These are phyloP conservation scores for Gymnosoma rotundatum DNA, from an alignment of 2,888 invertebrate species.

Conservation along the genomic window DNA sequence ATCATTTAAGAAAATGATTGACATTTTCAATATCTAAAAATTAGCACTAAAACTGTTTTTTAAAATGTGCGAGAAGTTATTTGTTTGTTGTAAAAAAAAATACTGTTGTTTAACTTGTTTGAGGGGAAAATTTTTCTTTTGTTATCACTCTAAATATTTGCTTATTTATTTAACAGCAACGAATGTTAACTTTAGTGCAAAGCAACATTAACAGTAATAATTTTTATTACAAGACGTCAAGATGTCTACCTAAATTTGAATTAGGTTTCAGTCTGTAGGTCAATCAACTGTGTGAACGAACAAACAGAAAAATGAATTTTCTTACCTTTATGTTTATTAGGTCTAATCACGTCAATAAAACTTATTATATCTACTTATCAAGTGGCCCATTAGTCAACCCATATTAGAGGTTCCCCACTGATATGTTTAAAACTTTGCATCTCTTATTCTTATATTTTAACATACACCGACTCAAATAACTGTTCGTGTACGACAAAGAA, in stretches of 20 bases:
- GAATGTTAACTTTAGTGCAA: neutral
- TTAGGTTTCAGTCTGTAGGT: slow-evolving; percentile 13
- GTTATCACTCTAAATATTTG: neutral
- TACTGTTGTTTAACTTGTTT: too few species aligned
- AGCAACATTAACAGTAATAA: neutral
- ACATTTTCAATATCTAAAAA: too few species aligned
- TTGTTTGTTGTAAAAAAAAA: too few species aligned
- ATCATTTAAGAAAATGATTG: too few species aligned
- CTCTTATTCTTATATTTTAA: neutral
- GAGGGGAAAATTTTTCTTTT: neutral
- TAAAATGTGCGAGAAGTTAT: too few species aligned
- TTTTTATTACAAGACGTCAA: slow-evolving; percentile 49
- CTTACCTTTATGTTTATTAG: neutral
- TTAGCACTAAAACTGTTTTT: too few species aligned
- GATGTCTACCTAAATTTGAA: slow-evolving; percentile 44
- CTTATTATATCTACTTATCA: too few species aligned
- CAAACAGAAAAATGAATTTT: slow-evolving; percentile 2
- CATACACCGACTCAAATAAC: neutral
- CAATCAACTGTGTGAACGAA: slow-evolving; percentile 33
- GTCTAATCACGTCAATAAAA: too few species aligned
- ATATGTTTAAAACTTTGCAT: too few species aligned
- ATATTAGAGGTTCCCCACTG: too few species aligned
- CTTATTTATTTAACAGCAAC: neutral
- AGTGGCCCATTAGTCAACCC: too few species aligned
- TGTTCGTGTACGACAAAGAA: neutral